These are phyloP conservation scores for Agelaius tricolor DNA, from an alignment of 2,113 vertebrate species.

Conservation along the genomic window DNA sequence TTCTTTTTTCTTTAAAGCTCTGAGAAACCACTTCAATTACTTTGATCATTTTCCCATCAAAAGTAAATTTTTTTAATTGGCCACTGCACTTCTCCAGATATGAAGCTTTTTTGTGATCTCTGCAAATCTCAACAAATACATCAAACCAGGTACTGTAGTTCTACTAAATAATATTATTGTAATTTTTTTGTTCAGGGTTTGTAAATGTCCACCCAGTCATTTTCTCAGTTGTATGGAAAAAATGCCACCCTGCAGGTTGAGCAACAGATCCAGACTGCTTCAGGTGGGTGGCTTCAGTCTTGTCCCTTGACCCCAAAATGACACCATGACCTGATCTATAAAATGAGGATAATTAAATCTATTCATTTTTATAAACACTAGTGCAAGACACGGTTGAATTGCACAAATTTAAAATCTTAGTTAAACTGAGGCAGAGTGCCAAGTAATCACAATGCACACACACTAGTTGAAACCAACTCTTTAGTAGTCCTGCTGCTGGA, in stretches of 20 bases:
- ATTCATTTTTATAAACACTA: constrained; percentile 12
- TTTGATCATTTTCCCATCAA: not conserved
- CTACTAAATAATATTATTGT: not conserved
- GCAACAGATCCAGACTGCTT: not conserved
- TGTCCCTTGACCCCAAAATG: not conserved
- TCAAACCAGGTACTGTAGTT: not conserved
- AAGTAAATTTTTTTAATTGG: not conserved
- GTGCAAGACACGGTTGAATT: not conserved
- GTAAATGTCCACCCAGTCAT: not conserved
- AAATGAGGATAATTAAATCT: not conserved
- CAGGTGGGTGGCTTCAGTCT: not conserved
- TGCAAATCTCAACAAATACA: not conserved
- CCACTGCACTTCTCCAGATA: not conserved
- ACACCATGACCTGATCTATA: not conserved
- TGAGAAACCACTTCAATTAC: not conserved
- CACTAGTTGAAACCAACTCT: not conserved
- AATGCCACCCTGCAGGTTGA: not conserved
- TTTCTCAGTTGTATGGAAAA: not conserved
- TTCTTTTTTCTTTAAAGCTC: not conserved
- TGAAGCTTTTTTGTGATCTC: not conserved
- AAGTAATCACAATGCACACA: constrained; percentile 1
- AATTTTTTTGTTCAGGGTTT: not conserved
- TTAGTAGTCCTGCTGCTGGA: not conserved
- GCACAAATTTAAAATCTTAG: constrained; percentile 7
- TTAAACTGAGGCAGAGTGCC: not conserved